phyloP scores from a whole-genome alignment of 2,888 invertebrate genomes.

The Stegana nigrithorax region DNA sequence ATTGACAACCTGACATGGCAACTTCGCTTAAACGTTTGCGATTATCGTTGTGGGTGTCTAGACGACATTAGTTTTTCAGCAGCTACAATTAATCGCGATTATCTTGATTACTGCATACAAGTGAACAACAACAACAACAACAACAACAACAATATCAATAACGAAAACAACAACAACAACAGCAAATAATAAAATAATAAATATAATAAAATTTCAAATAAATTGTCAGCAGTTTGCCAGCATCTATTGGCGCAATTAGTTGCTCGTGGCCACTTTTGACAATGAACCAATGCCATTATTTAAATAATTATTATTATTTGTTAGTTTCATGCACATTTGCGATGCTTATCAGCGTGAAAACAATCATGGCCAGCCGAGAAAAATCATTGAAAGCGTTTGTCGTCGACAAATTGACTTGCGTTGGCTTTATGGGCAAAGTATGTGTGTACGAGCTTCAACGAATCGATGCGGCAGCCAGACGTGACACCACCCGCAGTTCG shows the following conservation, averaged over 20 bases:
- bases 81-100: constrained; percentile 19
- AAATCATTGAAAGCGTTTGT: constrained; percentile 54
- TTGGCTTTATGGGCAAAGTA: constrained; percentile 7
- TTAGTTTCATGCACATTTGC: background rate
- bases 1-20: background rate
- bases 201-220: constrained; percentile 44
- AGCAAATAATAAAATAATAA: constrained; percentile 30
- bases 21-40: background rate
- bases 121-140: constrained; percentile 12
- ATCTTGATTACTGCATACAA: constrained; percentile 46
- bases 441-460: constrained; percentile 34
- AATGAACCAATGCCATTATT: constrained; percentile 11
- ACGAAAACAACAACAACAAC: constrained; percentile 3
- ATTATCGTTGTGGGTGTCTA: background rate
- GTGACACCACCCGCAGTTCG: constrained; percentile 24
- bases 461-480: too few relatives aligned
- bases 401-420: constrained; percentile 42
- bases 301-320: background rate
- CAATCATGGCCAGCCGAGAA: constrained; percentile 2
- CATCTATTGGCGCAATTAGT: constrained; percentile 53
- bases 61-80: background rate
- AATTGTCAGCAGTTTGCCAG: constrained; percentile 62
- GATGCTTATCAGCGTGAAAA: constrained; percentile 10
- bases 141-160: constrained; percentile 20
- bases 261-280: constrained; percentile 42